Conservation (phyloP, 2,888 invertebrate genomes). For the Gymnocheta viridis region DNA sequence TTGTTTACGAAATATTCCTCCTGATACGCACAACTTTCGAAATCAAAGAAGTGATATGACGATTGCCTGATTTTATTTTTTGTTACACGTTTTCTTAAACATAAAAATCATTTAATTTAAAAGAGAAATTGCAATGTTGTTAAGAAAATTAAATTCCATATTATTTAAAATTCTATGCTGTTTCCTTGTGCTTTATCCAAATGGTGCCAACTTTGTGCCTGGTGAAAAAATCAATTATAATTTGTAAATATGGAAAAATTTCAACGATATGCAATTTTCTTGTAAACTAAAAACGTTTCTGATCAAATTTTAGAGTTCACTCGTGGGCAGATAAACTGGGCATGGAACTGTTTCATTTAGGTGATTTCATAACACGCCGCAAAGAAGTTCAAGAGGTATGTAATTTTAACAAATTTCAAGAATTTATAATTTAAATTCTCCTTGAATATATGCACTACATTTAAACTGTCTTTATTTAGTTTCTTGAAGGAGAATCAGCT, state of each 20-base stretch:
- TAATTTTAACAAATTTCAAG: neutral
- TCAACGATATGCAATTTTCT: neutral
- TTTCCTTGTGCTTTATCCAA: slow-evolving; percentile 78
- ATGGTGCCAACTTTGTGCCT: slow-evolving; percentile 77
- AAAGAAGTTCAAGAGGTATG: slow-evolving; percentile 90
- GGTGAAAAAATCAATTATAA: slow-evolving; percentile 82
- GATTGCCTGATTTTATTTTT: slow-evolving; percentile 54
- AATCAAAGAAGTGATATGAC: slow-evolving; percentile 53
- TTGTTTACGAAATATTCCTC: slow-evolving; percentile 4
- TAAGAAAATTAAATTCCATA: slow-evolving; percentile 39
- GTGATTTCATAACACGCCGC: slow-evolving; percentile 90
- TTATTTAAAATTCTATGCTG: slow-evolving; percentile 66
- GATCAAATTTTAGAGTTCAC: slow-evolving; percentile 85
- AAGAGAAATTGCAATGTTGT: slow-evolving; percentile 51
- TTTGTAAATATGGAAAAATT: slow-evolving; percentile 76
- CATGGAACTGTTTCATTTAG: slow-evolving; percentile 90
- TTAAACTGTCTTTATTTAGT: slow-evolving; percentile 21
- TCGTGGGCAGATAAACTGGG: slow-evolving; percentile 92
- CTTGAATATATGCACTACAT: neutral
- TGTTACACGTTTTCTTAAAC: slow-evolving; percentile 10
- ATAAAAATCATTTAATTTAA: neutral
- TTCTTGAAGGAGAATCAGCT: slow-evolving; percentile 41
- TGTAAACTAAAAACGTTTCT: slow-evolving; percentile 3
- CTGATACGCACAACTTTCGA: slow-evolving; percentile 24
- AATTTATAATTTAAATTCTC: neutral